These are phyloP conservation scores for Aphaenogaster rudis DNA, from an alignment of 1,140 invertebrate species.

Conservation along the genomic window DNA sequence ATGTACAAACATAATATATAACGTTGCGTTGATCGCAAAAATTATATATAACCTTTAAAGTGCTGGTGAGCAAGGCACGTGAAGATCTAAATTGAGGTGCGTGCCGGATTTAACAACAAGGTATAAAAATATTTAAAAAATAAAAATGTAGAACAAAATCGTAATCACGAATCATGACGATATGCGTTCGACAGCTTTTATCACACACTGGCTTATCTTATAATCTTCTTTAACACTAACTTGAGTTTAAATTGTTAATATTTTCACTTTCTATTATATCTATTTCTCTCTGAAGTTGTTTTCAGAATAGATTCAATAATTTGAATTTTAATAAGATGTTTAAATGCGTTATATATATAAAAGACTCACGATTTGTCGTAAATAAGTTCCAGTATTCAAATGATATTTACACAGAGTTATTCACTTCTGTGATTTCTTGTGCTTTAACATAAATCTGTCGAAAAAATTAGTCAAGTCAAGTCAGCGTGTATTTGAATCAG, in stretches of 20 bases:
- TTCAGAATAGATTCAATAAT: neutral
- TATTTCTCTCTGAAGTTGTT: neutral
- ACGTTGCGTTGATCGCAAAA: constrained; percentile 42
- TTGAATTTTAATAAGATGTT: neutral
- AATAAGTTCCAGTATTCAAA: neutral
- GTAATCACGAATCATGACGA: constrained; percentile 19
- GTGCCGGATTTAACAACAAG: constrained; percentile 23
- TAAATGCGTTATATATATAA: neutral
- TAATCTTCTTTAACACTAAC: neutral
- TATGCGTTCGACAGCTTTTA: constrained; percentile 30
- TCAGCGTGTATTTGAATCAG: neutral
- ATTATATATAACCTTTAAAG: neutral
- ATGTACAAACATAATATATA: constrained; percentile 64
- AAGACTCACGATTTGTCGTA: neutral
- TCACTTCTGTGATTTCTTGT: neutral
- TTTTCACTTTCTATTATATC: neutral
- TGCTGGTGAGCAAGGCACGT: constrained; percentile 36
- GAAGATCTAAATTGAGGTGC: constrained; percentile 24
- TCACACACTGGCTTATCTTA: constrained; percentile 26
- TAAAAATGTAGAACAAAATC: neutral
- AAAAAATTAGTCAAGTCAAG: constrained; percentile 25
- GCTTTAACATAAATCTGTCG: neutral
- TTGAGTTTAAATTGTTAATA: constrained; percentile 36
- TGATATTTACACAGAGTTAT: neutral
- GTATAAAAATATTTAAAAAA: constrained; percentile 20